Percentiles rank a stretch among this genome's conserved stretches.
phyloP scores from a whole-genome alignment of 2,797 vertebrate genomes.

The Lutra lutra region DNA sequence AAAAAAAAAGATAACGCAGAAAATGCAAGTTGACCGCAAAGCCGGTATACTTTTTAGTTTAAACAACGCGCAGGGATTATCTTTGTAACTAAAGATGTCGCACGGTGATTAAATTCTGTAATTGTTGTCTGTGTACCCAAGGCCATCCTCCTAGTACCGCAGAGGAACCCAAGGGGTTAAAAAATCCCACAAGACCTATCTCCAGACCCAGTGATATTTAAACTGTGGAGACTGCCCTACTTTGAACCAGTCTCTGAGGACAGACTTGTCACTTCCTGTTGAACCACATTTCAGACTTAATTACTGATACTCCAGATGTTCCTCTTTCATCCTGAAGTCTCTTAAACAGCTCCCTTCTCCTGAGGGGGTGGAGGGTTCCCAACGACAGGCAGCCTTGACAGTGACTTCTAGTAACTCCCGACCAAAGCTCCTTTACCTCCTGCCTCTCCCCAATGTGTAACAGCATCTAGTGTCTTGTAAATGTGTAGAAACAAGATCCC shows the following conservation, averaged over 20 bases:
- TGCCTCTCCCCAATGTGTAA: neutral
- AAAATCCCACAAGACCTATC: neutral
- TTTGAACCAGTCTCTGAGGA: neutral
- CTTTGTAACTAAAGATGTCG: neutral
- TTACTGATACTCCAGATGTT: neutral
- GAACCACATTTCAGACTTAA: neutral
- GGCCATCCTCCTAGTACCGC: neutral
- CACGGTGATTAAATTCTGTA: neutral
- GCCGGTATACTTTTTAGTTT: neutral
- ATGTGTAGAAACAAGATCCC: neutral
- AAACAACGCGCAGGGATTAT: neutral
- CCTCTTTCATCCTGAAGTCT: neutral
- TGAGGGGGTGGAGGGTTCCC: neutral
- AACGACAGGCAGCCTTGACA: neutral
- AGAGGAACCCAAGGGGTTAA: neutral
- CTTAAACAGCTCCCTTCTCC: neutral
- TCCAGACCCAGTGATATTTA: neutral
- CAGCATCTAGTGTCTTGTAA: neutral
- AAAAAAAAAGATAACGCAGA: conserved; percentile 12
- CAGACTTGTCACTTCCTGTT: neutral
- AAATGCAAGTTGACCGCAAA: neutral
- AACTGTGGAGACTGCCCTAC: neutral
- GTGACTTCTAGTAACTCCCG: neutral
- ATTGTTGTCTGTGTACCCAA: neutral
- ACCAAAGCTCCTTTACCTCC: neutral